Conservation (phyloP, 1,140 invertebrate genomes). For the Oryzaephilus surinamensis region DNA sequence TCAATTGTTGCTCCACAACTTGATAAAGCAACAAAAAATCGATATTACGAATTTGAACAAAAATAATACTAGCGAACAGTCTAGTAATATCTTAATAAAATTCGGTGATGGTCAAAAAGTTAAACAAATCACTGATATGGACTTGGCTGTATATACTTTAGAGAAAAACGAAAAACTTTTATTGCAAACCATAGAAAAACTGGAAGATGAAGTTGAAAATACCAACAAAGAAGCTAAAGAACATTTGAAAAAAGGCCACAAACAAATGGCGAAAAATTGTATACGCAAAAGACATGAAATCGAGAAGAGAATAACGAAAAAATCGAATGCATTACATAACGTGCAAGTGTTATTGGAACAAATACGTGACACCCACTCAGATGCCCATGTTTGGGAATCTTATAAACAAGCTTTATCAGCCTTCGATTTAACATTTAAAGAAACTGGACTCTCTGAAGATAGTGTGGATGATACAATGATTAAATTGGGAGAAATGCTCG, state of each 20-base stretch:
- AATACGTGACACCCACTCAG: conserved; percentile 33
- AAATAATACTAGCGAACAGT: conserved; percentile 9
- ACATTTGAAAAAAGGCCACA: conserved; percentile 28
- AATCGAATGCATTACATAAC: conserved; percentile 34
- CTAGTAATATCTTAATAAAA: conserved; percentile 27
- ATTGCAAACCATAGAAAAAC: conserved; percentile 29
- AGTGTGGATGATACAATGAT: conserved; percentile 36
- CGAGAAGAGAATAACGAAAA: conserved; percentile 35
- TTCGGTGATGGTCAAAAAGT: conserved; percentile 17
- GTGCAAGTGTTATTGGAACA: conserved; percentile 33
- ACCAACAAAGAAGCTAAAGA: conserved; percentile 30
- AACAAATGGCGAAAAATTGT: conserved; percentile 35
- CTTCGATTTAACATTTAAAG: conserved; percentile 33
- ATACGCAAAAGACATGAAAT: conserved; percentile 36
- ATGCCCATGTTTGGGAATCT: conserved; percentile 33
- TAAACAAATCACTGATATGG: conserved; percentile 25
- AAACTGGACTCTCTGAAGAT: conserved; percentile 34
- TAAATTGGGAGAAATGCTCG: conserved; percentile 36
- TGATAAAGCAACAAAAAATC: conserved; percentile 20
- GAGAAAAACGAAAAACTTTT: conserved; percentile 33
- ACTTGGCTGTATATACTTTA: conserved; percentile 31
- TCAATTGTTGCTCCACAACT: conserved; percentile 25
- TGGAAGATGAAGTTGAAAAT: conserved; percentile 31
- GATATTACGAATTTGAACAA: conserved; percentile 11
- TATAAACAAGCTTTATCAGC: conserved; percentile 35